Evolutionary conservation across 2,797 vertebrate genomes (phyloP).

Genomic region (Arnoldichthys spilopterus): DNA sequence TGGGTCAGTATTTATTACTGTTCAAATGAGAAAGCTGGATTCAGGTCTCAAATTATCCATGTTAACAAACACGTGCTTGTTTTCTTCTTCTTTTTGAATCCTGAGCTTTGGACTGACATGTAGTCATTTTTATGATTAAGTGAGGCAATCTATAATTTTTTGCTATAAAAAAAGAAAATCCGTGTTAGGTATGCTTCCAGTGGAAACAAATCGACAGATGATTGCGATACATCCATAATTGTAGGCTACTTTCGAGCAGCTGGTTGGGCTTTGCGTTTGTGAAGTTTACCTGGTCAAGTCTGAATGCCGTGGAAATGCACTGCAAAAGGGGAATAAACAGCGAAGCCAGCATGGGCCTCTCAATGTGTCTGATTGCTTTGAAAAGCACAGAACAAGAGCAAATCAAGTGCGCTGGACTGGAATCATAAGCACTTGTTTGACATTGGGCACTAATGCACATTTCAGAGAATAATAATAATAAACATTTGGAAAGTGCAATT

Average conservation of each 20-base stretch:
- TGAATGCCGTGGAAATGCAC: too few relatives aligned
- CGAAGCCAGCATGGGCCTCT: neutral
- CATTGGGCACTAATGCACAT: neutral
- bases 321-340: neutral
- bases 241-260: neutral
- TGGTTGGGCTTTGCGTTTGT: neutral
- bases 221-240: slow-evolving; percentile 7
- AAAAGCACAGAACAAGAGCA: neutral
- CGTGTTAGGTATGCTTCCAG: neutral
- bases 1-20: neutral
- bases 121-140: neutral
- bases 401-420: neutral
- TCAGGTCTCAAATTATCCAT: neutral
- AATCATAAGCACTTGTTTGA: neutral
- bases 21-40: neutral
- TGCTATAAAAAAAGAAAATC: neutral
- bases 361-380: slow-evolving; percentile 5
- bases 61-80: neutral
- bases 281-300: neutral
- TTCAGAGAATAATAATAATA: neutral
- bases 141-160: slow-evolving; percentile 7
- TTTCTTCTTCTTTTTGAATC: neutral
- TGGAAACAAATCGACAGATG: slow-evolving; percentile 6
- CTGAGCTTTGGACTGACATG: neutral
- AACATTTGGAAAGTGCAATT: neutral